Base-by-base conservation (phyloP, 2,797 vertebrate genomes). In the Sebastes hubbsi region DNA sequence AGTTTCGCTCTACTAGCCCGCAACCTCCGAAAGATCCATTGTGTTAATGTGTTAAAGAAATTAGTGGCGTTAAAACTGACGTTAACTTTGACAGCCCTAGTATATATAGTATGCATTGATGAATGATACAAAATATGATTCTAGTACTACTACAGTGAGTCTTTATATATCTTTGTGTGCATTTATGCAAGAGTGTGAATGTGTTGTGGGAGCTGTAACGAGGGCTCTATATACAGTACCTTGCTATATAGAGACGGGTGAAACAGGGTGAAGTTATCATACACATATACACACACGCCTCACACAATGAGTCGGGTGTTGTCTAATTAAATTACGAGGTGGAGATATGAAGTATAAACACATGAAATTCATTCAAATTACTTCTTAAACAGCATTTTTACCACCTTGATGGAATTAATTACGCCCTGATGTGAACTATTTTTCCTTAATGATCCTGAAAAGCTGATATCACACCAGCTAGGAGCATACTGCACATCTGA, bases 371-470 rank as follows among this genome's bases (percentile, higher is more conserved):
- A 81, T 85, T 71, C 78, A 73, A 78, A 29, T 38, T 22, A 24
- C 46, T 62, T 68, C 29, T 55, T 68, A 55, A 75, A 81, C 29
- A 52, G 27, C 30, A 29, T 38, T 60, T 82, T 84, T 83, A 78
- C 27, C 60, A 67, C 42, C 52, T 52, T 87, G 60, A 83, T 81
- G 29, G 68, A 64, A 69, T 75, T 79, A 52, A 75, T 78, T 46
- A 62, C 54, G 72, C 27, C 49, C 49, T 72, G 25, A 80, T 73
- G 49, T 74, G 68, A 83, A 84, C 81, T 68, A 18, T 29, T 62
- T 64, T 64, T 70, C 34, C 71, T 73, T 74, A 69, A 80, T 77
- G 83, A 86, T 77, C 63, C 29, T 82, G 65, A 81, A 85, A 85
- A 22, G 59, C 24, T 16, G 2, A 32, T 18, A 60, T 71, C 14